phyloP scores from a whole-genome alignment of 53 echinoderm and acorn worm genomes.

The Paelopatides confundens region DNA sequence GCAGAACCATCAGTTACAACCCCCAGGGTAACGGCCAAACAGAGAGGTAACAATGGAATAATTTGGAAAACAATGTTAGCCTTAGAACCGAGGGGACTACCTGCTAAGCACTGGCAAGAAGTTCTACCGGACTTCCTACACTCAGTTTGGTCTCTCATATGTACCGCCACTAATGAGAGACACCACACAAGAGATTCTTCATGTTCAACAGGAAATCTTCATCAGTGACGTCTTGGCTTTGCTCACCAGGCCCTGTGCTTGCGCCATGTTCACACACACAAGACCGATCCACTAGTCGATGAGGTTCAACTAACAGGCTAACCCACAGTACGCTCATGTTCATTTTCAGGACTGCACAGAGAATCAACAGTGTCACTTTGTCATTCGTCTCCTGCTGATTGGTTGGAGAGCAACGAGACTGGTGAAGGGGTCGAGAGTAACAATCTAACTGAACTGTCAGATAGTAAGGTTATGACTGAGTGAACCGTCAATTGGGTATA shows the following conservation, averaged over 20 bases:
- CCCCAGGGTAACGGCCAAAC: too few species aligned
- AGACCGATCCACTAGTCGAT: slow-evolving; percentile 17
- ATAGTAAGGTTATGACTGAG: too few species aligned
- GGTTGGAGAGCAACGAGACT: too few species aligned
- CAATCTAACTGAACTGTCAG: too few species aligned
- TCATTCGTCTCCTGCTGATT: too few species aligned
- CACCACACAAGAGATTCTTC: slow-evolving; percentile 21
- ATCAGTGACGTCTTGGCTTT: slow-evolving; percentile 12
- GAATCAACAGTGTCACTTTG: slow-evolving; percentile 36
- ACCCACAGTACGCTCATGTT: slow-evolving; percentile 35
- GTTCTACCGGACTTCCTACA: slow-evolving; percentile 31
- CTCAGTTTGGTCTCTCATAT: slow-evolving; percentile 29
- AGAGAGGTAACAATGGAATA: too few species aligned
- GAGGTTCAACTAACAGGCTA: slow-evolving; percentile 13
- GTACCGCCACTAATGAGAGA: slow-evolving; percentile 43
- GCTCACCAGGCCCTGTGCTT: slow-evolving; percentile 31
- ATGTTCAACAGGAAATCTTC: slow-evolving; percentile 10
- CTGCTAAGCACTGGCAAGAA: slow-evolving; percentile 25
- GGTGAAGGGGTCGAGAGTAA: too few species aligned
- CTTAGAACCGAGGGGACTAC: slow-evolving; percentile 29
- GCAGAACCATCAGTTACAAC: too few species aligned
- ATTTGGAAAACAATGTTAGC: slow-evolving; percentile 31
- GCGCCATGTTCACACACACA: slow-evolving; percentile 5
- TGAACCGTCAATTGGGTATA: too few species aligned
- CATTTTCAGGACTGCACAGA: slow-evolving; percentile 35